phyloP scores from a whole-genome alignment of 2,113 vertebrate species.

The Ancistrus triradiatus region DNA sequence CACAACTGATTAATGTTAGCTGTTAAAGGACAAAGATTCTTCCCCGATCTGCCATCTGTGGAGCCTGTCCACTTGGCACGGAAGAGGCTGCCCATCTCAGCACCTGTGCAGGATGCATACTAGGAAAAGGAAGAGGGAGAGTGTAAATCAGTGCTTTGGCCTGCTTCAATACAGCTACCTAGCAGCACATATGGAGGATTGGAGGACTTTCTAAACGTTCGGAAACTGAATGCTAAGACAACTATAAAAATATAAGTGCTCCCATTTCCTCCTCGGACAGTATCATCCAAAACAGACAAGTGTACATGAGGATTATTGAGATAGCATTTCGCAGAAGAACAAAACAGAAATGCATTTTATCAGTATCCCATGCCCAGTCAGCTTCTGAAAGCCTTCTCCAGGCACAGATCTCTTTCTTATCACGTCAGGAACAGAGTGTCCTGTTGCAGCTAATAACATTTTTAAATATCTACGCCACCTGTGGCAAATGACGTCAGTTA shows the following conservation, averaged over 20 bases:
- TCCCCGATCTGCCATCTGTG: constrained; percentile 49
- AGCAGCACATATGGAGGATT: constrained; percentile 24
- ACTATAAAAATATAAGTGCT: neutral
- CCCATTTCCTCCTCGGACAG: constrained; percentile 21
- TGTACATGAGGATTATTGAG: no score
- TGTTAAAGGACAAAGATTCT: constrained; percentile 59
- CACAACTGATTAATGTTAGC: constrained; percentile 67
- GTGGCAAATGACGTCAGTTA: constrained; percentile 75
- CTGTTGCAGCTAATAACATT: constrained; percentile 74
- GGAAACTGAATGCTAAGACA: neutral
- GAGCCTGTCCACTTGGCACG: constrained; percentile 57
- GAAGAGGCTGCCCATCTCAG: constrained; percentile 52
- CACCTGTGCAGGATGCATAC: constrained; percentile 51
- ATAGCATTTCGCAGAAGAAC: no score
- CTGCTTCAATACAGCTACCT: constrained; percentile 25
- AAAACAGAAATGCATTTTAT: no score
- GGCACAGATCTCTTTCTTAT: constrained; percentile 70
- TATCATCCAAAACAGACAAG: no score
- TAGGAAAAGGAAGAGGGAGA: constrained; percentile 37
- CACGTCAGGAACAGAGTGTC: constrained; percentile 81
- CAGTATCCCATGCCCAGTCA: constrained; percentile 10
- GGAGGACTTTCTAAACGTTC: constrained; percentile 18
- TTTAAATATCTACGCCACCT: constrained; percentile 78
- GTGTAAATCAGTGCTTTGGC: constrained; percentile 39
- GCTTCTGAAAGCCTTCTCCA: constrained; percentile 71